Base-by-base conservation (phyloP, 2,797 vertebrate genomes). In the Mormyrus proboscirostris region DNA sequence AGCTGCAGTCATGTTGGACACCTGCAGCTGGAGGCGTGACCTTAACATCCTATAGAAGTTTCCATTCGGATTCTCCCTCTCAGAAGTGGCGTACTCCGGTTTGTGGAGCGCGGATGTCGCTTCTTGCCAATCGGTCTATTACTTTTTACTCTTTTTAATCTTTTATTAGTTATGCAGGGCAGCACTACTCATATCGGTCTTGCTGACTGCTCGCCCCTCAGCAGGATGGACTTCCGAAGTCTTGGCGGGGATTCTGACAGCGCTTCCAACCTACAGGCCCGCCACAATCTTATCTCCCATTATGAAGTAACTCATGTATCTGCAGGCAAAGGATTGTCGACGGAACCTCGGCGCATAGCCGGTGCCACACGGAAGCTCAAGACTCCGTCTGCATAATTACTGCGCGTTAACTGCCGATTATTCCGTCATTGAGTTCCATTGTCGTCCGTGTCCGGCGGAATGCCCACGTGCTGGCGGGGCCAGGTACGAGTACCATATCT, bases 341-440 rank as follows among this genome's bases (percentile, higher is more conserved):
- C n/a, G 49, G 51, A 91, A 90, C 93, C 90, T 92, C 90, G 8
- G 90, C 62, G 89, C 90, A 89, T 91, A 90, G 93, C 89, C 10
- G 55, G 89, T 89, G 91, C 91, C 92, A 93, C 91, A 92, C 93
- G 92, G 41, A 93, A 93, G 89, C 12, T 82, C 3, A 91, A 93
- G 93, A 94, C 92, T 92, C 93, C 90, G 92, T 91, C 91, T 92
- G 90, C 88, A 91, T 94, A 95, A 96, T 96, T 95, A 95, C 93
- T 92, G 92, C 93, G 87, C 16, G 65, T 90, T 91, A 92, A 88
- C 90, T 84, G 89, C 90, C 88, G 89, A 94, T 95, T 93, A 95
- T 95, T 95, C 94, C 93, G 92, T 91, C 92, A 91, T 89, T 94
- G 92, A 88, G 93, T 93, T 93, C 94, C 93, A 91, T 92, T 79